Base-by-base conservation (phyloP, 2,888 invertebrate species). In the Pedicia rivosa region DNA sequence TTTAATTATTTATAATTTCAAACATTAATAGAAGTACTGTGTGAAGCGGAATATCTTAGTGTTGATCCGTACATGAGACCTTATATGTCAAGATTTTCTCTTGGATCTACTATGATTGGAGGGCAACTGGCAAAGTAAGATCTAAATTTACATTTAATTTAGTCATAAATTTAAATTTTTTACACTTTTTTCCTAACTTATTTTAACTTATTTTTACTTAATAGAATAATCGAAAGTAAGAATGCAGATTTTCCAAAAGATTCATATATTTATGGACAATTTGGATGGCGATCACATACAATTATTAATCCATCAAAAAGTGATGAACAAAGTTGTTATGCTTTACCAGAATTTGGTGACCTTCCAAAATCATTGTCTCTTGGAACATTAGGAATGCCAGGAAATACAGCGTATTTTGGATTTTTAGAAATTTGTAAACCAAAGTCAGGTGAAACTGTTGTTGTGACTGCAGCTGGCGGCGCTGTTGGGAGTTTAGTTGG, bases 401-500 rank as follows among this genome's bases (percentile, higher is more conserved):
- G 78, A 15, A 73, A 72, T 47, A 78, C 81, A 3, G 79, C 81
- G 1, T 77, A 78, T 50, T 80, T 81, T 58, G 83, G 82, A 2
- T 59, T 82, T 9, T 55, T 74, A 43, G 76, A 81, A 46, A 59
- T 80, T 40, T 80, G 79, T 43, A 55, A 71, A 41, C 78, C 81
- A 3, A 74, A 78, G 57, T 46, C 66, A 4, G 80, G 78, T 8
- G 81, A 84, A 56, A 75, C 74, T 1, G 67, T 83, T 10, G 73
- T 77, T 2, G 70, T 84, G 2, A 74, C 72, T 19, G 74, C 74
- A 5, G 83, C 82, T 10, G 82, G 78, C 15, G 83, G 83, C 13
- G 82, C 81, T 25, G 81, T 83, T 10, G 84, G 83, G 5, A 74
- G 70, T 40, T 66, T 75, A 34, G 82, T 80, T 17, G 82, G 82